Percentiles rank a stretch among this genome's conserved stretches.
phyloP scores from a whole-genome alignment of 1,140 invertebrate species.

The Pomacea maculata region DNA sequence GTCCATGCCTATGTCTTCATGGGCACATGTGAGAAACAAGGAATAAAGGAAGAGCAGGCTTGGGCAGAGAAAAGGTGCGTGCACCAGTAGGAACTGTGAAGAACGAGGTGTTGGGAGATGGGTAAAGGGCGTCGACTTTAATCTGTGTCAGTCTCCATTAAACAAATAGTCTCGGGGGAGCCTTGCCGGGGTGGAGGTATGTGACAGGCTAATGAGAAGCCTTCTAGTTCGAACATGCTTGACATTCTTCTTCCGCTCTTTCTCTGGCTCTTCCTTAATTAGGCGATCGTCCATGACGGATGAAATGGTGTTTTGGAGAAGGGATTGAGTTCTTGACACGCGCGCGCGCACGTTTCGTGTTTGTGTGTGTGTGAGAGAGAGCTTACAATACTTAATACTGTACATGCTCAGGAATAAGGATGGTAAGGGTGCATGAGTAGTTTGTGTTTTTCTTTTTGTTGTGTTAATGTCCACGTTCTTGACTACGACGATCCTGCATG shows the following conservation, averaged over 20 bases:
- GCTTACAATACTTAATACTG: too few relatives aligned
- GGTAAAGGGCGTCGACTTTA: not conserved
- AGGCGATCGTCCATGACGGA: constrained; percentile 7
- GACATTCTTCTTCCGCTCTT: not conserved
- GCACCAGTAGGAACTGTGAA: too few relatives aligned
- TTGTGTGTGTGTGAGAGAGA: constrained; percentile 1
- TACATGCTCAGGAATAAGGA: too few relatives aligned
- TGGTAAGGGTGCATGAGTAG: too few relatives aligned
- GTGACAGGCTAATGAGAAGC: constrained; percentile 20
- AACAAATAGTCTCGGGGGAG: not conserved
- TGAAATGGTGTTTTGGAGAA: not conserved
- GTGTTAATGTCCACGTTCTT: not conserved
- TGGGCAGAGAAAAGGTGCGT: too few relatives aligned
- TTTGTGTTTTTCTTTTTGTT: not conserved
- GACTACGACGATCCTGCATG: not conserved
- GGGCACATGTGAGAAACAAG: too few relatives aligned
- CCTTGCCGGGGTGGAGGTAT: not conserved
- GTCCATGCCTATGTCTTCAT: too few relatives aligned
- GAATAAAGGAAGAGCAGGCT: too few relatives aligned
- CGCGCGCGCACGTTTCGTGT: not conserved
- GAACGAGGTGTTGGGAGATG: too few relatives aligned
- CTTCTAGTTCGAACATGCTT: not conserved
- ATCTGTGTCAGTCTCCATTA: constrained; percentile 15
- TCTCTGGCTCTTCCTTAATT: constrained; percentile 2
- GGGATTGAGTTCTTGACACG: not conserved